Percentiles rank a stretch among this genome's conserved stretches.
Evolutionary conservation across 2,888 invertebrate species (phyloP).

Genomic region (Volucella inanis): DNA sequence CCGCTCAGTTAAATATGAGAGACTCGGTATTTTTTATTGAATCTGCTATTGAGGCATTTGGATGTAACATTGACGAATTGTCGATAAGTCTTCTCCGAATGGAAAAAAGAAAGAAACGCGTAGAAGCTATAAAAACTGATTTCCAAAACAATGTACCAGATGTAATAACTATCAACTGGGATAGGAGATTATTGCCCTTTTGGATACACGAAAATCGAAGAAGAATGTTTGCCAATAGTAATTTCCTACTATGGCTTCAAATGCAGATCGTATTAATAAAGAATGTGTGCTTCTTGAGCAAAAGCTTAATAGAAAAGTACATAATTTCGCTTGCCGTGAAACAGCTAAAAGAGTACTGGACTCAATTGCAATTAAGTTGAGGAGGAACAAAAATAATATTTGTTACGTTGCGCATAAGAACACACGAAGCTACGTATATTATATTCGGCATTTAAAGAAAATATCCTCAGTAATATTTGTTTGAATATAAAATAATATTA

Average conservation of each 20-base stretch:
- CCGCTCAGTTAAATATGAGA: conserved; percentile 70
- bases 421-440: no score
- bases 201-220: conserved; percentile 38
- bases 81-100: conserved; percentile 76
- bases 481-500: no score
- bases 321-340: no score
- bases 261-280: no score
- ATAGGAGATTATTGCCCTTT: conserved; percentile 77
- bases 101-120: conserved; percentile 74
- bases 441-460: no score
- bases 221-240: conserved; percentile 77
- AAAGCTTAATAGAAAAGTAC: no score
- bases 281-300: no score
- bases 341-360: no score
- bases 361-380: no score
- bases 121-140: conserved; percentile 78
- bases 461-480: no score
- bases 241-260: conserved; percentile 77
- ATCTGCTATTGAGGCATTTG: conserved; percentile 75
- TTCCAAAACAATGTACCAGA: conserved; percentile 78
- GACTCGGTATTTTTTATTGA: conserved; percentile 76
- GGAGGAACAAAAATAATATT: no score
- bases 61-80: conserved; percentile 76
- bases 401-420: no score
- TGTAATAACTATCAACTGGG: conserved; percentile 78